A percentile compares a stretch with the other conserved stretches of the same genome.
Evolutionary conservation across 2,113 vertebrate species (phyloP).

Genomic region (Xiphophorus hellerii): DNA sequence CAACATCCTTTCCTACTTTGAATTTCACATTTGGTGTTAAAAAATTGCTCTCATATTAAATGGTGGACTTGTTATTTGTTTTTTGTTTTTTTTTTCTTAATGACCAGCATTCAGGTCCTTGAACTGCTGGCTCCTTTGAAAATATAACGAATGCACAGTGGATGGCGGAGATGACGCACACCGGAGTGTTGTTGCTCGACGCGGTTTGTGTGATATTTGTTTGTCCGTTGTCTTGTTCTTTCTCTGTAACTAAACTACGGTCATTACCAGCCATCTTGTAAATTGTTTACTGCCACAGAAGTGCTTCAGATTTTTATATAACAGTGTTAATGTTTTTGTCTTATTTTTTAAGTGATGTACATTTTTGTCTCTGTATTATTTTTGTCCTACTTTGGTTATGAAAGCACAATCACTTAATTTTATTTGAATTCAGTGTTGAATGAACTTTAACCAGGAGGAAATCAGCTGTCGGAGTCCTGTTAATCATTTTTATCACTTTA

Average conservation of each 20-base stretch:
- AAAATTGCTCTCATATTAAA: conserved; percentile 50
- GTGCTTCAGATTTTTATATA: conserved; percentile 95
- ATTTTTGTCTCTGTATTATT: conserved; percentile 77
- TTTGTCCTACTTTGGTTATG: conserved; percentile 90
- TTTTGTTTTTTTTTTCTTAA: conserved; percentile 55
- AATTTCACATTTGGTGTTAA: conserved; percentile 70
- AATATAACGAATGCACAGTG: conserved; percentile 66
- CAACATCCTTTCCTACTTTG: conserved; percentile 73
- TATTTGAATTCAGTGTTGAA: conserved; percentile 94
- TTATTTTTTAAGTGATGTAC: conserved; percentile 80
- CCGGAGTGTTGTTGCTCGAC: conserved; percentile 53
- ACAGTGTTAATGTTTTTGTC: conserved; percentile 92
- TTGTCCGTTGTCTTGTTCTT: conserved; percentile 62
- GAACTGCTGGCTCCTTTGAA: conserved; percentile 40
- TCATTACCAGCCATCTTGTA: conserved; percentile 83
- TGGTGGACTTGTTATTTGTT: conserved; percentile 63
- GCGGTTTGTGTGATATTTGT: conserved; percentile 61
- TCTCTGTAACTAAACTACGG: conserved; percentile 68
- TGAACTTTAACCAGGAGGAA: conserved; percentile 85
- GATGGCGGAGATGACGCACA: conserved; percentile 61
- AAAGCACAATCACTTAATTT: conserved; percentile 99
- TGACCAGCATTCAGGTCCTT: conserved; percentile 47
- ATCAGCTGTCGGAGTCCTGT: conserved; percentile 42
- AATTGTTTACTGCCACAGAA: conserved; percentile 89
- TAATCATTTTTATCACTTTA: conserved; percentile 48